Percentiles rank a stretch among this genome's conserved stretches.
phyloP scores from a whole-genome alignment of 2,797 vertebrate genomes.

The Hirundo rustica region DNA sequence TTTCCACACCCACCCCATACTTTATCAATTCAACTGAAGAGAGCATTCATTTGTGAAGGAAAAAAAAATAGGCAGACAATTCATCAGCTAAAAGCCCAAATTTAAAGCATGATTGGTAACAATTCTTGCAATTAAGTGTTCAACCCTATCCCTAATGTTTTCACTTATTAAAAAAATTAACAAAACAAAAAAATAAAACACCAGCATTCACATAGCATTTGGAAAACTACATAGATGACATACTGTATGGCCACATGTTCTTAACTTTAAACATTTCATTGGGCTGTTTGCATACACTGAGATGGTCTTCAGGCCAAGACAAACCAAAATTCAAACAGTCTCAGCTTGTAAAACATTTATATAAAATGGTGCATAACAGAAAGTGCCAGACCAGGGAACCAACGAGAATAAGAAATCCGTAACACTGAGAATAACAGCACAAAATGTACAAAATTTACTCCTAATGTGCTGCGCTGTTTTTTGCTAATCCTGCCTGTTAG shows the following conservation, averaged over 20 bases:
- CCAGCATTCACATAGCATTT: background rate
- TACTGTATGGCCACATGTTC: background rate
- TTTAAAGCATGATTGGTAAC: background rate
- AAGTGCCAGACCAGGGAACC: background rate
- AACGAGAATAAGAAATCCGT: background rate
- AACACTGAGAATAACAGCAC: background rate
- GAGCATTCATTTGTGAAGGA: background rate
- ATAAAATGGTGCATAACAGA: background rate
- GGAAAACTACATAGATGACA: background rate
- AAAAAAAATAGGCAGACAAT: background rate
- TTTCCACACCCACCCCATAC: background rate
- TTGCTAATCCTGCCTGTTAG: background rate
- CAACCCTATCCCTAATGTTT: background rate
- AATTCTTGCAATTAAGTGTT: background rate
- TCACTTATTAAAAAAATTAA: background rate
- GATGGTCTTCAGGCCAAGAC: background rate
- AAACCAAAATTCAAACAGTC: background rate
- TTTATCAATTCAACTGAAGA: background rate
- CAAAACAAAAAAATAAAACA: background rate
- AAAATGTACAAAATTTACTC: background rate
- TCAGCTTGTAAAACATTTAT: background rate
- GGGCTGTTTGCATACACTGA: background rate
- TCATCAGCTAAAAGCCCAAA: background rate
- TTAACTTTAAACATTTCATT: background rate
- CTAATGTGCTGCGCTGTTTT: background rate